Evolutionary conservation across 2,888 invertebrate species (phyloP).

Genomic region (Campoplex capitator): DNA sequence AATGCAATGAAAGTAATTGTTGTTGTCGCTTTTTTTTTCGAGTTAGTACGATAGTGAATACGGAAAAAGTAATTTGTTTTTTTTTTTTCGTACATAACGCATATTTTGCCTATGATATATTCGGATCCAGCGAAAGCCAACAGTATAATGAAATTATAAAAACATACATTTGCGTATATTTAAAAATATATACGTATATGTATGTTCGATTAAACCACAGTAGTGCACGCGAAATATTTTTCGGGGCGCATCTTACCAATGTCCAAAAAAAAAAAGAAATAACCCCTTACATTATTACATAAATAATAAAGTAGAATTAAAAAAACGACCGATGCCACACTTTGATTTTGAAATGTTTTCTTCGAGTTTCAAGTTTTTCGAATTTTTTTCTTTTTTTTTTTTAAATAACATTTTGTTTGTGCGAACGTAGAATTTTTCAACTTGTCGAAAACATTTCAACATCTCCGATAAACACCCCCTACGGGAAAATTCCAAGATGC

Average conservation of each 20-base stretch:
- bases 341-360: constrained; percentile 63
- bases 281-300: constrained; percentile 63
- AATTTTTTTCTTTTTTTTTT: not conserved
- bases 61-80: constrained; percentile 55
- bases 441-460: constrained; percentile 51
- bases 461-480: constrained; percentile 63
- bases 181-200: constrained; percentile 38
- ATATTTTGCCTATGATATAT: constrained; percentile 73
- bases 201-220: constrained; percentile 53
- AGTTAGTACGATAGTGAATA: constrained; percentile 70
- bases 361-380: not conserved
- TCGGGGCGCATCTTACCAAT: constrained; percentile 69
- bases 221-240: constrained; percentile 65
- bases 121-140: constrained; percentile 81
- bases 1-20: constrained; percentile 64
- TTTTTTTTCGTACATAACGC: constrained; percentile 49
- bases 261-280: constrained; percentile 33
- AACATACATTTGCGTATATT: constrained; percentile 51
- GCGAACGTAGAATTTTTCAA: not conserved
- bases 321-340: constrained; percentile 68
- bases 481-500: constrained; percentile 67
- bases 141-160: constrained; percentile 73
- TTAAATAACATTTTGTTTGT: not conserved
- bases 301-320: constrained; percentile 63
- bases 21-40: not conserved